Percentiles rank a stretch among this genome's conserved stretches.
phyloP scores from a whole-genome alignment of 2,113 vertebrate genomes.

The Xiphias gladius region DNA sequence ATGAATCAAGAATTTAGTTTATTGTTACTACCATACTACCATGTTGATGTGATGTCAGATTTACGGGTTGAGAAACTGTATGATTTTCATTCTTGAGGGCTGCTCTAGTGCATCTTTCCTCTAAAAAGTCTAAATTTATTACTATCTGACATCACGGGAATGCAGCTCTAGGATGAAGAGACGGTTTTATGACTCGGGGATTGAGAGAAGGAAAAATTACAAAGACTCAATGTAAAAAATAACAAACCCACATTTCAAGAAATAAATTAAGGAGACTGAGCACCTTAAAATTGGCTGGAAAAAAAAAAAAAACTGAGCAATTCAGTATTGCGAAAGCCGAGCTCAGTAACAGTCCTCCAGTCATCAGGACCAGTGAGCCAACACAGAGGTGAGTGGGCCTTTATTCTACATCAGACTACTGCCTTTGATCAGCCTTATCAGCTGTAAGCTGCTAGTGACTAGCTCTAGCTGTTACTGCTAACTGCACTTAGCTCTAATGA shows the following conservation, averaged over 20 bases:
- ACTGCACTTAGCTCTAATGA: conserved; percentile 66
- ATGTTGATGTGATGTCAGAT: not conserved
- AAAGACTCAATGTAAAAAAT: conserved; percentile 2
- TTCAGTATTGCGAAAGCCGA: not conserved
- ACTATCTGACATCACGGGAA: conserved; percentile 1
- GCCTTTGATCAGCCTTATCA: conserved; percentile 68
- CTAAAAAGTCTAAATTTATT: not conserved
- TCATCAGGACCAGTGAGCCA: conserved; percentile 12
- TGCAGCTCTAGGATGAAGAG: not conserved
- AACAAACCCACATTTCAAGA: conserved; percentile 14
- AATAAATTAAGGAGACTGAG: not conserved
- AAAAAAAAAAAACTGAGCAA: not conserved
- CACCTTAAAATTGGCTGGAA: not conserved
- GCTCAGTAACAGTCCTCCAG: not conserved
- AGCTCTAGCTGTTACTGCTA: conserved; percentile 54
- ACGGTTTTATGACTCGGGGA: conserved; percentile 12
- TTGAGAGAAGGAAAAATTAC: conserved; percentile 9
- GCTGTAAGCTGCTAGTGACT: conserved; percentile 60
- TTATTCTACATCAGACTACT: conserved; percentile 49
- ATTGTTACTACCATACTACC: not conserved
- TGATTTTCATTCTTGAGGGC: not conserved
- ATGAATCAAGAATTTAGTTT: not conserved
- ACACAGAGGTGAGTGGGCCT: conserved; percentile 40
- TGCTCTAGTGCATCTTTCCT: not conserved
- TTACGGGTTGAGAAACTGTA: not conserved